phyloP scores from a whole-genome alignment of 2,888 invertebrate genomes.

The Euclidia mi region DNA sequence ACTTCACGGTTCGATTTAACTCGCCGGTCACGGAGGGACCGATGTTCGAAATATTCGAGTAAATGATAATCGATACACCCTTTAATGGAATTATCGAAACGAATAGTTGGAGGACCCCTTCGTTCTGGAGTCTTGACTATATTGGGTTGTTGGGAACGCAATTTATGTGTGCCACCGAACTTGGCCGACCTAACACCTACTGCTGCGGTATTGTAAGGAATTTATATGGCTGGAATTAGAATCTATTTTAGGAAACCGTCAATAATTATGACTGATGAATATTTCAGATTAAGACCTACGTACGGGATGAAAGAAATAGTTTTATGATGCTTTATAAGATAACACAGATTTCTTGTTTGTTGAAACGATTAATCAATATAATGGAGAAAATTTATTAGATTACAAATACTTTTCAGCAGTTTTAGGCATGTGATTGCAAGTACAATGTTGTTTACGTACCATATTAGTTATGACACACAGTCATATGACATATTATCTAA shows the following conservation, averaged over 20 bases:
- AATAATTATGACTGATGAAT: too few relatives aligned
- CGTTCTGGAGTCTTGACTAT: constrained; percentile 15
- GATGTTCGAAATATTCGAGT: constrained; percentile 43
- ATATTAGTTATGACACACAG: too few relatives aligned
- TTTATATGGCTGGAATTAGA: constrained; percentile 24
- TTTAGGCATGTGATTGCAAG: too few relatives aligned
- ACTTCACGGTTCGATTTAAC: constrained; percentile 25
- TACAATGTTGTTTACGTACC: too few relatives aligned
- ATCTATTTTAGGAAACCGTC: not conserved
- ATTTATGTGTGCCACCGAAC: constrained; percentile 34
- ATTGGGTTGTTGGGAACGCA: constrained; percentile 18
- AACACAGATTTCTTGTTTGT: too few relatives aligned
- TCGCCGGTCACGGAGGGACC: constrained; percentile 34
- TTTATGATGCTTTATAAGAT: too few relatives aligned
- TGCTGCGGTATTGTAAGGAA: constrained; percentile 38
- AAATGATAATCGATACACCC: constrained; percentile 46
- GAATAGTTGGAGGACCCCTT: constrained; percentile 27
- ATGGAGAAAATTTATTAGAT: too few relatives aligned
- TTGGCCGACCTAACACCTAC: constrained; percentile 30
- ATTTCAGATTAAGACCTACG: too few relatives aligned
- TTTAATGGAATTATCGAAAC: constrained; percentile 40
- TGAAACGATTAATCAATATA: too few relatives aligned
- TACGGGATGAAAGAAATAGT: too few relatives aligned
- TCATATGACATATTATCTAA: too few relatives aligned
- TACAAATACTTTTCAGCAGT: too few relatives aligned